Conservation (phyloP, 2,113 vertebrate genomes). For the Triplophysa rosa region DNA sequence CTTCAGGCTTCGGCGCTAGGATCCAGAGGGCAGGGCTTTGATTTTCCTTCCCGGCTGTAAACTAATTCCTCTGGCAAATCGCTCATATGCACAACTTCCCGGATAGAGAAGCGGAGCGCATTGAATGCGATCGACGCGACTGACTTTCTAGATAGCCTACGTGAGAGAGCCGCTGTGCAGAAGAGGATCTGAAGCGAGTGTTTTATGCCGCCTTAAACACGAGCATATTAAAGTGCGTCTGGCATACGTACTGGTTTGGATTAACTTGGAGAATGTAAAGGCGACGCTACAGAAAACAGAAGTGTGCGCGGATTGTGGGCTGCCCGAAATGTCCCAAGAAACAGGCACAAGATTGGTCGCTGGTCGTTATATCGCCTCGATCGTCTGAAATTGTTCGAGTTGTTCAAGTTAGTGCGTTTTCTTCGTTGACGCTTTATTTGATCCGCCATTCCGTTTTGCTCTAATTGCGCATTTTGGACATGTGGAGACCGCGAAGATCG, state of each 20-base stretch:
- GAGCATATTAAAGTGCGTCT: constrained; percentile 17
- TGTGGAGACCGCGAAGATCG: constrained; percentile 94
- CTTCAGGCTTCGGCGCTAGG: constrained; percentile 55
- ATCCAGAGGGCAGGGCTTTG: constrained; percentile 57
- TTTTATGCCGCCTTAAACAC: not conserved
- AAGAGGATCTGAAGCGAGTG: not conserved
- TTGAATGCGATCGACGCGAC: constrained; percentile 5
- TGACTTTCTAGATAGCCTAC: not conserved
- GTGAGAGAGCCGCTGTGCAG: not conserved
- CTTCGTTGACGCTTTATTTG: constrained; percentile 70
- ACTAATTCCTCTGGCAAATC: constrained; percentile 81
- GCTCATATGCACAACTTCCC: constrained; percentile 86
- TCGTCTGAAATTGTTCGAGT: constrained; percentile 41
- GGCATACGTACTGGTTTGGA: constrained; percentile 13
- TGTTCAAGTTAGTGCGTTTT: constrained; percentile 54
- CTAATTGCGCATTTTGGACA: constrained; percentile 93
- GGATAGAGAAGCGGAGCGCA: constrained; percentile 70
- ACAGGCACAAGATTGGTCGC: constrained; percentile 60
- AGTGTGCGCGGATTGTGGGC: constrained; percentile 56
- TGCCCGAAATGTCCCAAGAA: constrained; percentile 63
- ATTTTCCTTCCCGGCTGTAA: constrained; percentile 57
- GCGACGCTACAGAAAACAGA: constrained; percentile 58
- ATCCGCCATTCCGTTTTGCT: constrained; percentile 75
- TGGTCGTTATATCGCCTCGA: constrained; percentile 53
- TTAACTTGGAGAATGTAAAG: constrained; percentile 68